Evolutionary conservation across 2,113 vertebrate genomes (phyloP), one percentile per base, ranked within the genome.

Genomic region (Mystacornis crossleyi): DNA sequence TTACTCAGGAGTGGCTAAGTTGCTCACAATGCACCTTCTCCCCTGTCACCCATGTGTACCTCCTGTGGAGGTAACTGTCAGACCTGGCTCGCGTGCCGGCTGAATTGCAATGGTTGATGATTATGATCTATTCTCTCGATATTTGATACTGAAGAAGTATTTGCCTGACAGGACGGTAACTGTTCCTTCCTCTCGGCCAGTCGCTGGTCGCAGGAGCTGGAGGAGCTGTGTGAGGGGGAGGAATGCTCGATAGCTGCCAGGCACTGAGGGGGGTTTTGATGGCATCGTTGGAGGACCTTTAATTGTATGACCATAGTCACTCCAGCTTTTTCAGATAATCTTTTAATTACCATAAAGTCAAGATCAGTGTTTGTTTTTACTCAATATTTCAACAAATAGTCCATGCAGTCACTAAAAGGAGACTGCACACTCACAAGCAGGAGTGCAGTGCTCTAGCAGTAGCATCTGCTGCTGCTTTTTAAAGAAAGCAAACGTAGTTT

Each of bases 1-100:
- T 85, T 78, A 55, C 45, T 85, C 40, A 50, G 66, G 71, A 70
- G 48, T 88, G 73, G 21, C 2, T 48, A 54, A 69, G 60, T 25
- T 71, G 72, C 75, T 78, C 62, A 62, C 75, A 24, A 51, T 38
- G 51, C 53, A 28, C 18, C 2, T 83, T 80, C 66, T 90, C 80
- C 64, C 62, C 70, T 67, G 29, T 54, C 50, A 77, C 69, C 58
- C 81, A 3, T 53, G 70, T 81, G 51, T 94, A 61, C 90, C 93
- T 96, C 92, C 94, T 69, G 47, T 95, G 95, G 92, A 94, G 89
- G 87, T 89, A 81, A 75, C 60, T 81, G 65, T 69, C 91, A 75
- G 67, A 38, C 71, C 79, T 87, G 73, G 53, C 58, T 89, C 18
- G 0, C 38, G 6, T 50, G 55, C 64, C 79, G 72, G 29, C 60